Base-by-base conservation (phyloP, 2,888 invertebrate genomes). In the Alloscopus bannaensis region DNA sequence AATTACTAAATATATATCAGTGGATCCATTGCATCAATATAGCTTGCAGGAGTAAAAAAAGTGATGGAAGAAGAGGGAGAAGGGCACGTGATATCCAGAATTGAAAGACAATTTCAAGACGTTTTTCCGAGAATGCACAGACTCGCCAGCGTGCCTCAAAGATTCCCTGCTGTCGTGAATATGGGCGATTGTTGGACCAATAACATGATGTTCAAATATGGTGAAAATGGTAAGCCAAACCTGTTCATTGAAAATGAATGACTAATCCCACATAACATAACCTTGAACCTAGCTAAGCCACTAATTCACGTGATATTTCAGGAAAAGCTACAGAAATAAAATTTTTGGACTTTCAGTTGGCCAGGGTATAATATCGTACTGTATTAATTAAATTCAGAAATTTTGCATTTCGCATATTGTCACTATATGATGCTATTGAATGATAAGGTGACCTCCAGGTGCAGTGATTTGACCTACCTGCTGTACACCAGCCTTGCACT, bases 151-250 rank as follows among this genome's bases (percentile, higher is more conserved):
- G 31, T 57, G 20, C 68, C 68, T 0, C 26, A 68, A 40, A 31
- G 42, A 1, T 68, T 55, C 16, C 68, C 68, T 1, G 20, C 68
- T n/a, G 68, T 68, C 11, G 28, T 68, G 0, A 68, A 68, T 28
- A 28, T 68, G 22, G 68, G 68, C 0, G 68, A 68, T 55, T 68
- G 68, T 36, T 68, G 68, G 68, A 55, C 68, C 22, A 68, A 68
- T 26, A 68, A 68, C 26, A 26, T 28, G 16, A 68, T 68, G 68
- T 68, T 68, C 26, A 36, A 55, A 42, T 68, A 68, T 26, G 42
- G 57, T 18, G 40, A 55, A 1, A 26, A 68, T 42, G 68, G 68
- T n/a, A 65, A 47, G n/a, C 11, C 22, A 50, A n/a, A 47, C 8
- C 18, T 11, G 18, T 4, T 47, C 3, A 3, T 13, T 47, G 47